These are phyloP conservation scores for Arvicanthis niloticus DNA, from an alignment of 2,113 vertebrate species.

Conservation along the genomic window DNA sequence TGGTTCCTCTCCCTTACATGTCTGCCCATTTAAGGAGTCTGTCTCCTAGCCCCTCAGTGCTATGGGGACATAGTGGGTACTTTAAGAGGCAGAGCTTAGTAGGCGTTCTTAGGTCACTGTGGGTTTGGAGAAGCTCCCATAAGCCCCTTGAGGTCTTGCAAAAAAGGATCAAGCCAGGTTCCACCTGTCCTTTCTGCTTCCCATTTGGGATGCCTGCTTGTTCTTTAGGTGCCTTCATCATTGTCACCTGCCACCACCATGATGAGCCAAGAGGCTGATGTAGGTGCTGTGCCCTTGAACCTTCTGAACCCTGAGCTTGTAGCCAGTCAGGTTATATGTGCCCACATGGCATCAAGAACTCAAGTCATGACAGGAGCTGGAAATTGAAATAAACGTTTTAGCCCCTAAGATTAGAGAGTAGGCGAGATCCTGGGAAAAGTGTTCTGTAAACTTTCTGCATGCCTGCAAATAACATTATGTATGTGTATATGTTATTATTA, in stretches of 20 bases:
- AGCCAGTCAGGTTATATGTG: neutral
- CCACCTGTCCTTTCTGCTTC: neutral
- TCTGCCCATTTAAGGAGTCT: neutral
- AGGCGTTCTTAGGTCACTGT: neutral
- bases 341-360: neutral
- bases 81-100: neutral
- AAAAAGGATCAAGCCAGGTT: neutral
- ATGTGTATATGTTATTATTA: neutral
- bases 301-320: neutral
- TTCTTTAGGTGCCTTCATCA: no score
- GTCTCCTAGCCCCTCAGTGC: neutral
- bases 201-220: neutral
- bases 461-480: neutral
- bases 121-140: neutral
- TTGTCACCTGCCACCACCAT: neutral
- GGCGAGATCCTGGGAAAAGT: neutral
- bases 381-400: neutral
- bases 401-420: neutral
- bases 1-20: no score
- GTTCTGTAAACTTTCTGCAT: slow-evolving; percentile 22
- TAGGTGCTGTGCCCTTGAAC: neutral
- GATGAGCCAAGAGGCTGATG: no score
- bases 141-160: neutral
- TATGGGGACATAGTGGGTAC: neutral
- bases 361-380: neutral